Base-by-base conservation (phyloP, 2,113 vertebrate species). In the Actinemys pallida region DNA sequence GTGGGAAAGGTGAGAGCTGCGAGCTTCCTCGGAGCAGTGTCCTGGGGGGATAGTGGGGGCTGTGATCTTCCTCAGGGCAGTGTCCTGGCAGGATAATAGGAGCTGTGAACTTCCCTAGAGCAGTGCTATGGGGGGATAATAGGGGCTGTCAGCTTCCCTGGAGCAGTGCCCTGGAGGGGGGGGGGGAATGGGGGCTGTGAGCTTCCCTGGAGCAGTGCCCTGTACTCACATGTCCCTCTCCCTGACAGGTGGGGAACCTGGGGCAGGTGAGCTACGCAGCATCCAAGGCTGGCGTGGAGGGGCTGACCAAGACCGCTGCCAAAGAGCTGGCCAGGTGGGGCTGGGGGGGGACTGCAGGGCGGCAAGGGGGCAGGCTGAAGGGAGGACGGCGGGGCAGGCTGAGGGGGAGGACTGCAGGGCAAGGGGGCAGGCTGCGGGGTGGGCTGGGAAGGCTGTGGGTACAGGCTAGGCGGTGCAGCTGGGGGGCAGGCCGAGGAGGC, bases 221-320 rank as follows among this genome's bases (percentile, higher is more conserved):
- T 45, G 22, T 5, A 27, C 72, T 76, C 78, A 12, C 8, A 2
- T 22, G 31, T n/a, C 62, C 35, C 25, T 56, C 53, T 20, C 52
- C 59, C 52, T 54, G 17, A 4, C 76, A 99, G 99, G 99, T 99
- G 96, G 99, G 99, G 39, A 99, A 99, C 92, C 27, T 99, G 4
- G 99, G 99, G 10, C 99, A 99, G 97, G 96, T 78, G 6, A 99
- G 99, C 90, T 99, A 99, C 29, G 91, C 98, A 0, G 98, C 99
- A 6, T 99, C 99, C 91, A 99, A 99, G 98, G 98, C 99, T 0
- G 99, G 99, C 83, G 99, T 99, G 54, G 97, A 99, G 76, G 99
- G 98, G 54, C 95, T 99, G 22, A 99, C 99, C 25, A 98, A 98
- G 93, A 98, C 93, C 0, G 98, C 97, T 2, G 99, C 99, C 75